These are phyloP conservation scores for Mystacornis crossleyi DNA, from an alignment of 2,113 vertebrate species.

Conservation along the genomic window DNA sequence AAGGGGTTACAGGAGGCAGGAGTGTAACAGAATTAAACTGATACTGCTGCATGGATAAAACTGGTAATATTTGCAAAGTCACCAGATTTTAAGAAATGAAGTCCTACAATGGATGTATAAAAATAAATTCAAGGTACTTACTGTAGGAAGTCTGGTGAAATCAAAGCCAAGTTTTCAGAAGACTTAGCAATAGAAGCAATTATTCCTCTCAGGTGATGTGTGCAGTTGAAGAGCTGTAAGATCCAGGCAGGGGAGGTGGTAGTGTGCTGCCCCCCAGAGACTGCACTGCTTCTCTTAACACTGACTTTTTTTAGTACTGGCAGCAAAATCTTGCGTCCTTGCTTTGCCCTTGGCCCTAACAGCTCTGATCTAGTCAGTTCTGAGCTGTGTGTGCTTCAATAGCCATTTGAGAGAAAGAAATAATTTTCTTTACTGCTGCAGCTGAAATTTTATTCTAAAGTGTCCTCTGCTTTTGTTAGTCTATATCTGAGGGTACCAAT, in stretches of 20 bases:
- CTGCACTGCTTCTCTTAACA: background rate
- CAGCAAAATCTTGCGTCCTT: background rate
- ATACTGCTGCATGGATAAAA: background rate
- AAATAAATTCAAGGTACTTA: background rate
- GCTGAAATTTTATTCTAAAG: background rate
- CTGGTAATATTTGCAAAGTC: background rate
- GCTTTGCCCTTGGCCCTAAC: background rate
- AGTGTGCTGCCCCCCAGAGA: constrained; percentile 49
- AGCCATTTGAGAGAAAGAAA: background rate
- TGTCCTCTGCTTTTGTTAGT: background rate
- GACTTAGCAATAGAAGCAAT: background rate
- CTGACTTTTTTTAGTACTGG: background rate
- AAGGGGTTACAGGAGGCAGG: background rate
- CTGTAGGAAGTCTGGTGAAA: background rate
- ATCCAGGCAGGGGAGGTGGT: constrained; percentile 7
- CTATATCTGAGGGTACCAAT: background rate
- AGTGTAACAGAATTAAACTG: background rate
- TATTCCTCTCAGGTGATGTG: background rate
- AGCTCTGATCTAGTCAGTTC: background rate
- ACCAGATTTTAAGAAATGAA: background rate
- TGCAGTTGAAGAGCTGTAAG: background rate
- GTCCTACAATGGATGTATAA: background rate
- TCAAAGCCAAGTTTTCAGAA: constrained; percentile 2
- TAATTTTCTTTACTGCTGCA: background rate
- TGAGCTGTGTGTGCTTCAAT: background rate